Base-by-base conservation (phyloP, 23 tunicate genomes). In the Phallusia fumigata region DNA sequence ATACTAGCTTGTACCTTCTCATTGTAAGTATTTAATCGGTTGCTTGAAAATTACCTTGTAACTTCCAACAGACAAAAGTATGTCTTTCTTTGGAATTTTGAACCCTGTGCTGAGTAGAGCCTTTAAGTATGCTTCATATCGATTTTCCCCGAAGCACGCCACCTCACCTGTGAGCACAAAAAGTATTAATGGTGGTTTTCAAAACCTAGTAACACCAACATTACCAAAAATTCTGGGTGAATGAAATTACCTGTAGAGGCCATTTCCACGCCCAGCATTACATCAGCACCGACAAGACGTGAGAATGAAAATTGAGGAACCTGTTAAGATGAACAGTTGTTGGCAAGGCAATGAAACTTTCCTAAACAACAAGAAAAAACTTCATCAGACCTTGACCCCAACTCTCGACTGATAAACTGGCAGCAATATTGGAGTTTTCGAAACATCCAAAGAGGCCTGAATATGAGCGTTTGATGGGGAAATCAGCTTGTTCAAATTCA, bases 211-310 rank as follows among this genome's bases (percentile, higher is more conserved):
- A 40, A 40, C 47, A 40, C 47, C 47, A 40, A 40, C 5, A 40
- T n/a, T n/a, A n/a, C n/a, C n/a, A n/a, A n/a, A n/a, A n/a, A n/a
- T n/a, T n/a, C n/a, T n/a, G n/a, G n/a, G n/a, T n/a, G n/a, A n/a
- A n/a, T n/a, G n/a, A n/a, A n/a, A n/a, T 40, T 52, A 87, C 91
- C 91, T 13, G 98, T 94, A n/a, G 98, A 94, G 24, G 98, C 98
- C 98, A 94, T 94, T 74, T 94, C 98, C 0, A 94, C 98, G 8
- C 98, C 98, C 76, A 94, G 82, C 98, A 94, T 94, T 0, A 94
- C 98, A 49, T 94, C 98, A 26, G 98, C 98, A 2, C 98, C 98
- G 53, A 85, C 88, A 31, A 94, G 82, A 31, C 98, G 84, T 0
- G 98, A 89, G 75, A 94, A 94, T 30, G 98, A 94, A 73, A 94